phyloP scores from a whole-genome alignment of 2,888 invertebrate genomes.

The Dryomyza anilis region DNA sequence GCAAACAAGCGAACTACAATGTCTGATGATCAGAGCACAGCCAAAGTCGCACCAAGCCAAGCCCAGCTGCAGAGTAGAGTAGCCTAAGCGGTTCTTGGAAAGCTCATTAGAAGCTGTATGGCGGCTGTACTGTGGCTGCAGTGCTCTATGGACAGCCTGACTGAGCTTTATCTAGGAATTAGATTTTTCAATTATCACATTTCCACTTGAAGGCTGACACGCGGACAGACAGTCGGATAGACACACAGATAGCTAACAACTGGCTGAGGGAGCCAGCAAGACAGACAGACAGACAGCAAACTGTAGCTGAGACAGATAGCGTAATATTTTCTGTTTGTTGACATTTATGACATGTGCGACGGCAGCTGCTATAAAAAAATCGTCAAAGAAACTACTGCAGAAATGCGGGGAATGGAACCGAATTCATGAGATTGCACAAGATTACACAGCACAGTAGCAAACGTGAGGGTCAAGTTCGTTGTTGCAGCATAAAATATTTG shows the following conservation, averaged over 20 bases:
- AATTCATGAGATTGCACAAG: neutral
- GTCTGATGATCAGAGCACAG: neutral
- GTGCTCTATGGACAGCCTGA: neutral
- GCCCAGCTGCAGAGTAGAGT: slow-evolving; percentile 15
- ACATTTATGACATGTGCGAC: slow-evolving; percentile 54
- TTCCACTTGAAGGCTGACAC: neutral
- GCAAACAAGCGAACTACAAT: slow-evolving; percentile 2
- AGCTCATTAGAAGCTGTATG: slow-evolving; percentile 18
- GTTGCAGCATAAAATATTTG: no score
- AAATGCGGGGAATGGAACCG: neutral
- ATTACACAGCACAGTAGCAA: neutral
- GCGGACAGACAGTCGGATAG: neutral
- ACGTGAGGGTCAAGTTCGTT: neutral
- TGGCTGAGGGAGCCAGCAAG: neutral
- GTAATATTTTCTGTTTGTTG: slow-evolving; percentile 51
- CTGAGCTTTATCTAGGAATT: slow-evolving; percentile 23
- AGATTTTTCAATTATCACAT: slow-evolving; percentile 28
- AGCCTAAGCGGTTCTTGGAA: slow-evolving; percentile 7
- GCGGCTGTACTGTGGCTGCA: neutral
- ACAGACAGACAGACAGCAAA: neutral
- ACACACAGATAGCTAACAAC: no score
- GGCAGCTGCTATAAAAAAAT: neutral
- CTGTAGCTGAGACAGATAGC: neutral
- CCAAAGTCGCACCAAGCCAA: neutral
- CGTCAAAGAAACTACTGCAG: neutral